Percentiles rank a stretch among this genome's conserved stretches.
Conservation (phyloP, 1,140 invertebrate genomes). For the Drosophila watanabei region DNA sequence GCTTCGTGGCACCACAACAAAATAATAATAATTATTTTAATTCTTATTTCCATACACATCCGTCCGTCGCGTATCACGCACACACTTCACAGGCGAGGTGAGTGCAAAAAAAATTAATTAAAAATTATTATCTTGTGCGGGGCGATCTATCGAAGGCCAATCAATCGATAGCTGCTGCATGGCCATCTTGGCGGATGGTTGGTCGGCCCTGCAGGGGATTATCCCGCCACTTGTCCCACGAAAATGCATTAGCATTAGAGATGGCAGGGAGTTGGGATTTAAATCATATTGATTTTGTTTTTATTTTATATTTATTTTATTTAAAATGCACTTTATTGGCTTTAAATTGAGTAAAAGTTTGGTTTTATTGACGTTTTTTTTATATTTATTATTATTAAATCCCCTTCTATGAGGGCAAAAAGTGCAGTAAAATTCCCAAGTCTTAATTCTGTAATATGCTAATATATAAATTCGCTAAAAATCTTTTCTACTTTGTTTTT, state of each 20-base stretch:
- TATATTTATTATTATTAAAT: background rate
- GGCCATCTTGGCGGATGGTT: constrained; percentile 27
- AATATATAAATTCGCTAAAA: too few species aligned
- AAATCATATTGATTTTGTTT: background rate
- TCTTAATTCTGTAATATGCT: background rate
- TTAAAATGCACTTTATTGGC: background rate
- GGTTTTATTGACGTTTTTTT: background rate
- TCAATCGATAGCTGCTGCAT: constrained; percentile 54
- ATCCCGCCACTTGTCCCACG: background rate
- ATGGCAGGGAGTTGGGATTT: background rate
- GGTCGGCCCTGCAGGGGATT: background rate
- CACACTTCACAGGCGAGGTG: background rate
- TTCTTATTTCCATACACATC: constrained; percentile 32
- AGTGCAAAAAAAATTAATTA: constrained; percentile 61
- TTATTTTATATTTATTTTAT: background rate
- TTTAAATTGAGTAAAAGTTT: background rate
- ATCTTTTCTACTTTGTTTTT: too few species aligned
- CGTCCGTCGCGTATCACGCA: constrained; percentile 6
- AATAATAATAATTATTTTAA: constrained; percentile 64
- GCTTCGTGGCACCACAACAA: constrained; percentile 44
- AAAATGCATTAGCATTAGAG: background rate
- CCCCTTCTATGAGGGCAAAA: too few species aligned
- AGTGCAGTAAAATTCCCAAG: too few species aligned
- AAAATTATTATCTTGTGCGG: constrained; percentile 55
- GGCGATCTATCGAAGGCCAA: constrained; percentile 44